Percentiles rank a stretch among this genome's conserved stretches.
Evolutionary conservation across 2,113 vertebrate genomes (phyloP).

Genomic region (Cnemophilus loriae): DNA sequence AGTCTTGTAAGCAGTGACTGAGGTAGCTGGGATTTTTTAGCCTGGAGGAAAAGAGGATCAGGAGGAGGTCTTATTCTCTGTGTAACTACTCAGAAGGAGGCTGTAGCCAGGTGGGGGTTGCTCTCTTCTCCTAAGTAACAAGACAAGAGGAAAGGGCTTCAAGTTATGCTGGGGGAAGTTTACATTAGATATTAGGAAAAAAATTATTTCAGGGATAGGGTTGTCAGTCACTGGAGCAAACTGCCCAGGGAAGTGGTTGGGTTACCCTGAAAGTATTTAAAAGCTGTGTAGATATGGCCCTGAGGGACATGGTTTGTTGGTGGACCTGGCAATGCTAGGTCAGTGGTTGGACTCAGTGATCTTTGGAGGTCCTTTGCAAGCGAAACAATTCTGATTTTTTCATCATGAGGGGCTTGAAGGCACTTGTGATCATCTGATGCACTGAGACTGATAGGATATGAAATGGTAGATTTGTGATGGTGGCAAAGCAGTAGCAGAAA

Average conservation of each 20-base stretch:
- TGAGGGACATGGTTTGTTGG: background rate
- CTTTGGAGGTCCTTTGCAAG: background rate
- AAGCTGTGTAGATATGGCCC: background rate
- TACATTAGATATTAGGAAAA: background rate
- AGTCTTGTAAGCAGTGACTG: background rate
- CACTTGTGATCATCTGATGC: background rate
- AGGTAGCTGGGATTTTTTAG: background rate
- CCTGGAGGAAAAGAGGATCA: background rate
- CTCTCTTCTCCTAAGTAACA: background rate
- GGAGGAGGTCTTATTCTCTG: background rate
- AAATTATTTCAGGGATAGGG: background rate
- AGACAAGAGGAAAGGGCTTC: background rate
- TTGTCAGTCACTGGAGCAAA: background rate
- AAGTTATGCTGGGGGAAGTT: background rate
- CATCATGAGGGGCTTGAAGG: background rate
- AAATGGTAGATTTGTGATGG: background rate
- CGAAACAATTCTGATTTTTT: background rate
- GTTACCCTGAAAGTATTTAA: background rate
- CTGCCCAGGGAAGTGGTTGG: background rate
- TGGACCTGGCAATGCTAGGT: background rate
- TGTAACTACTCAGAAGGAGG: background rate
- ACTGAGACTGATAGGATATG: background rate
- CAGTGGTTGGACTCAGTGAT: background rate
- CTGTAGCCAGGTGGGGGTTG: background rate
- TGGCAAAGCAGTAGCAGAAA: background rate